Evolutionary conservation across 2,888 invertebrate genomes (phyloP).

Genomic region (Ichneumoninae sp.): DNA sequence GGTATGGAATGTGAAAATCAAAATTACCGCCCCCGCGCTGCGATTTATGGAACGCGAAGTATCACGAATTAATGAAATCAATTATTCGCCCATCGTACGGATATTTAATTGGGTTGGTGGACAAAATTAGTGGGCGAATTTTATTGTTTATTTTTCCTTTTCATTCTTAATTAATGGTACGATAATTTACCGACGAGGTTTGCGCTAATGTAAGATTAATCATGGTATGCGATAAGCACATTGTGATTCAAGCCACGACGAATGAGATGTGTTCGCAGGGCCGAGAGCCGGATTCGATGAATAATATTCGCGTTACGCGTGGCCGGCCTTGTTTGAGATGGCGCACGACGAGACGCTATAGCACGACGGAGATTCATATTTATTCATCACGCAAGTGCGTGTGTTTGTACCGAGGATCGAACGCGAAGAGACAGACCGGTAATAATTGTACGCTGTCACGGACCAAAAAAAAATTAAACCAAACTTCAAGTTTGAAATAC

Average conservation of each 20-base stretch:
- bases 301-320: slow-evolving; percentile 42
- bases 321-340: slow-evolving; percentile 25
- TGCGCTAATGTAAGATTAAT: background rate
- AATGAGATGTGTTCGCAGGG: slow-evolving; percentile 1
- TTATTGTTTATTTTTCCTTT: background rate
- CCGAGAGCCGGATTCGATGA: slow-evolving; percentile 52
- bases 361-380: slow-evolving; percentile 21
- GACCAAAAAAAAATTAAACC: background rate
- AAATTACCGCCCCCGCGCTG: background rate
- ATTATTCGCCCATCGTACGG: background rate
- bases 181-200: background rate
- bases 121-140: background rate
- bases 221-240: background rate
- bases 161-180: background rate
- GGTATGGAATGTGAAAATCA: background rate
- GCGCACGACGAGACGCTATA: slow-evolving; percentile 10
- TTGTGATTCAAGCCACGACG: background rate
- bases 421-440: background rate
- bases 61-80: background rate
- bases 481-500: background rate
- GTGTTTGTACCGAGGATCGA: slow-evolving; percentile 5
- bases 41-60: background rate
- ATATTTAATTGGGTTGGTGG: background rate
- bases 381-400: slow-evolving; percentile 30
- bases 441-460: background rate